phyloP scores from a whole-genome alignment of 2,888 invertebrate genomes.

The Drosophila acutilabella region DNA sequence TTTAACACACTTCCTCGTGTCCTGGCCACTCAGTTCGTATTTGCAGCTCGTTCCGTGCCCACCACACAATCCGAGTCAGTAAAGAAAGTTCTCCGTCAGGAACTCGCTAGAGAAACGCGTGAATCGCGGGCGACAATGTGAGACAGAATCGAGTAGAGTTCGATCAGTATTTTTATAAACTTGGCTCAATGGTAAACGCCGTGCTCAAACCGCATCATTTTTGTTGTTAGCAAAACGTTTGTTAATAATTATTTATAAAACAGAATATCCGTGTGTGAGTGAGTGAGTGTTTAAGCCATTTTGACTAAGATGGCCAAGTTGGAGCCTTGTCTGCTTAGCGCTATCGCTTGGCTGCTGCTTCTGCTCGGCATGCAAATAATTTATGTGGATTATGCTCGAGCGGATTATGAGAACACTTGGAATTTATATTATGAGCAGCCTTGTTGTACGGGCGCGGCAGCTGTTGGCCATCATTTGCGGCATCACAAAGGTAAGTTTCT shows the following conservation, averaged over 20 bases:
- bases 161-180: slow-evolving; percentile 32
- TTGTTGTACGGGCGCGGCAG: slow-evolving; percentile 87
- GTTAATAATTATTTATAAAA: neutral
- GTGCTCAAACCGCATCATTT: slow-evolving; percentile 40
- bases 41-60: slow-evolving; percentile 66
- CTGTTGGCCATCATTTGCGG: slow-evolving; percentile 88
- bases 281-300: slow-evolving; percentile 21
- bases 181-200: slow-evolving; percentile 53
- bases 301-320: slow-evolving; percentile 27
- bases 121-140: slow-evolving; percentile 49
- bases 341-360: slow-evolving; percentile 53
- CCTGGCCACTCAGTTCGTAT: slow-evolving; percentile 70
- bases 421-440: slow-evolving; percentile 91
- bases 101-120: slow-evolving; percentile 17
- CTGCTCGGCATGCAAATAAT: slow-evolving; percentile 73
- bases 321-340: slow-evolving; percentile 49
- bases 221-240: slow-evolving; percentile 28
- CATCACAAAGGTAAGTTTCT: slow-evolving; percentile 89
- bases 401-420: slow-evolving; percentile 88
- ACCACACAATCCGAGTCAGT: slow-evolving; percentile 3
- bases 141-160: slow-evolving; percentile 20
- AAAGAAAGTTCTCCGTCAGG: slow-evolving; percentile 7
- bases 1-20: slow-evolving; percentile 76
- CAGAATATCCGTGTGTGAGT: slow-evolving; percentile 7
- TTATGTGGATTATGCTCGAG: slow-evolving; percentile 84